Conservation (phyloP, 2,113 vertebrate species). For the Leiothrix lutea region DNA sequence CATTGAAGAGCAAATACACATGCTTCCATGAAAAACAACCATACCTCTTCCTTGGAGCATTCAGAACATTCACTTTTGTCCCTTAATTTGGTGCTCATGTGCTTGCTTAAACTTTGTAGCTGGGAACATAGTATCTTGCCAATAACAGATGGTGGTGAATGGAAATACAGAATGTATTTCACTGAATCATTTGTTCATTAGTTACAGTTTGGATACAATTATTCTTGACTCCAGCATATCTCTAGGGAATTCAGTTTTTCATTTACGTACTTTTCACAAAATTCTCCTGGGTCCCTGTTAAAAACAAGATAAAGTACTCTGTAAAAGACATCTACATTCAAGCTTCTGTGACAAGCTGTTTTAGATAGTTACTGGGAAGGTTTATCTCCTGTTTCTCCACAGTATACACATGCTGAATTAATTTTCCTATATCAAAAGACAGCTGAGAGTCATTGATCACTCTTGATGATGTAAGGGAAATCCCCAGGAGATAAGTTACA, state of each 20-base stretch:
- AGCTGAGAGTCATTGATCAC: not conserved
- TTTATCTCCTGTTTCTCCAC: not conserved
- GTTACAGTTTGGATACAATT: slow-evolving; percentile 30
- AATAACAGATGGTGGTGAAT: slow-evolving; percentile 53
- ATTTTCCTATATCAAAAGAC: not conserved
- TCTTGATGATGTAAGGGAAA: not conserved
- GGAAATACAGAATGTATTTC: slow-evolving; percentile 18
- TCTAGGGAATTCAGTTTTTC: not conserved
- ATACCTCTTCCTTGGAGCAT: not conserved
- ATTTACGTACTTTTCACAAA: not conserved
- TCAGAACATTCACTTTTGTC: not conserved
- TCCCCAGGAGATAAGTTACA: not conserved
- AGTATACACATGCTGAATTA: not conserved
- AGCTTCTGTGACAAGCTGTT: not conserved
- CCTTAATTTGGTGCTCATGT: not conserved
- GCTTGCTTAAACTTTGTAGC: not conserved
- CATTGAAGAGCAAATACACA: not conserved
- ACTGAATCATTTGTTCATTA: slow-evolving; percentile 47
- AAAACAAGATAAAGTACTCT: not conserved
- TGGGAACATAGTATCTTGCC: slow-evolving; percentile 20
- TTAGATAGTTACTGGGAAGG: not conserved
- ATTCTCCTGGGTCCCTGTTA: not conserved
- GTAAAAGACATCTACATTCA: not conserved
- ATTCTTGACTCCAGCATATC: not conserved
- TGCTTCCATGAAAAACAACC: not conserved